Conservation (phyloP, 2,113 vertebrate species). For the Gadus macrocephalus region DNA sequence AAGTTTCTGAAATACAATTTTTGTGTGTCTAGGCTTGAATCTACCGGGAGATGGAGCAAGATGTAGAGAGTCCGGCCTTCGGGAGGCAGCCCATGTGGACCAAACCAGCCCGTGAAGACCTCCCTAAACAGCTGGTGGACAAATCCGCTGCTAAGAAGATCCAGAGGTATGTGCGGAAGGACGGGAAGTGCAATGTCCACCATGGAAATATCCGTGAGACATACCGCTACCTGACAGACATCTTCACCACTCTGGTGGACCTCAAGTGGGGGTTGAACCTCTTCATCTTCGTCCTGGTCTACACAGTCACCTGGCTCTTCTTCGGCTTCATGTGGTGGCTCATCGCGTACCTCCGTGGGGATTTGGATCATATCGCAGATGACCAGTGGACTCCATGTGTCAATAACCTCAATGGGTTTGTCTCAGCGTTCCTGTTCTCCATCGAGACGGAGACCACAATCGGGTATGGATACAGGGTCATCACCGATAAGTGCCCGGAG, state of each 20-base stretch:
- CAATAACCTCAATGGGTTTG: slow-evolving; percentile 95
- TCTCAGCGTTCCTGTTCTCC: slow-evolving; percentile 97
- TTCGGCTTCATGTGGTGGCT: slow-evolving; percentile 99
- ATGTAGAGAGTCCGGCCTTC: slow-evolving; percentile 91
- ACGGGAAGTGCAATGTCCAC: slow-evolving; percentile 97
- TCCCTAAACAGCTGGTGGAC: slow-evolving; percentile 80
- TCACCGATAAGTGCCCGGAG: slow-evolving; percentile 97
- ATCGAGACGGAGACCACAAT: slow-evolving; percentile 99
- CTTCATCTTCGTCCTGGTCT: slow-evolving; percentile 96
- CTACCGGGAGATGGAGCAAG: slow-evolving; percentile 93
- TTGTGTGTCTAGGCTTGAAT: slow-evolving; percentile 74
- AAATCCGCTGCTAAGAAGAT: slow-evolving; percentile 79
- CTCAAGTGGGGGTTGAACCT: slow-evolving; percentile 98
- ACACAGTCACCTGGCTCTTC: slow-evolving; percentile 97
- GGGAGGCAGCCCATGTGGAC: slow-evolving; percentile 85
- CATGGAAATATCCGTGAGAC: slow-evolving; percentile 95
- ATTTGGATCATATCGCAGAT: slow-evolving; percentile 92
- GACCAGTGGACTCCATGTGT: slow-evolving; percentile 92
- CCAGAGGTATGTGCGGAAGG: slow-evolving; percentile 96
- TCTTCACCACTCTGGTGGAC: slow-evolving; percentile 97
- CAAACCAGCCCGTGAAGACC: slow-evolving; percentile 86
- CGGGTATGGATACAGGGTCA: slow-evolving; percentile 97
- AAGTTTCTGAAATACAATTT: neutral
- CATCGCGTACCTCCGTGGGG: slow-evolving; percentile 94
- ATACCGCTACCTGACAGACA: slow-evolving; percentile 94